Percentiles rank a stretch among this genome's conserved stretches.
Evolutionary conservation across 2,113 vertebrate species (phyloP).

Genomic region (Lepidothrix coronata): DNA sequence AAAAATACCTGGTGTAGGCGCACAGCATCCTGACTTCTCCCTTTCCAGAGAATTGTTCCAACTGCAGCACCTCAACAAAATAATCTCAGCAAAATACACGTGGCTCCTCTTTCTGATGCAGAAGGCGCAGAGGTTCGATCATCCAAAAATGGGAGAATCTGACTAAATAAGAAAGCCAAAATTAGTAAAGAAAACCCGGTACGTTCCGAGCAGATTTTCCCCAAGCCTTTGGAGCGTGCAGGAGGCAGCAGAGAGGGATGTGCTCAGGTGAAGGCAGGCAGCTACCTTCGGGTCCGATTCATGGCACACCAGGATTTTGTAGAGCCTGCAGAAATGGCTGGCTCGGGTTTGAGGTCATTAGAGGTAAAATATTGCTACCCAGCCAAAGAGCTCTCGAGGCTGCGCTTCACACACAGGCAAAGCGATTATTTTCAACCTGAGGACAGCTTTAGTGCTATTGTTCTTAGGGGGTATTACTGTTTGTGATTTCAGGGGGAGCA

Average conservation of each 20-base stretch:
- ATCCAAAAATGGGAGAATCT: not conserved
- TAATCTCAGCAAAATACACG: not conserved
- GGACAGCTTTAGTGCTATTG: slow-evolving; percentile 67
- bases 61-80: not conserved
- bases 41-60: not conserved
- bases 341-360: slow-evolving; percentile 35
- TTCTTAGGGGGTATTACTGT: slow-evolving; percentile 26
- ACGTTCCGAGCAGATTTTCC: not conserved
- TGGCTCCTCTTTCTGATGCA: not conserved
- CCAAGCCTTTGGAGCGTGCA: fast-evolving
- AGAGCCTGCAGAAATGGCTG: slow-evolving; percentile 38
- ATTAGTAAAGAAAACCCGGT: not conserved
- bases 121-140: not conserved
- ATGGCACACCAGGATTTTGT: not conserved
- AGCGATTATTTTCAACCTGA: slow-evolving; percentile 44
- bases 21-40: not conserved
- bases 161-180: not conserved
- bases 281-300: not conserved
- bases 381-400: slow-evolving; percentile 26
- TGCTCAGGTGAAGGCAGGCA: not conserved
- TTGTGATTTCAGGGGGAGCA: slow-evolving; percentile 12
- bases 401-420: not conserved
- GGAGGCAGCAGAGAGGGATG: not conserved
- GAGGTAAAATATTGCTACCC: slow-evolving; percentile 62
- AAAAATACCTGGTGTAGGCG: not conserved